Evolutionary conservation across 64 coral and sea anemone genomes (phyloP).

Genomic region (Montipora sp.): DNA sequence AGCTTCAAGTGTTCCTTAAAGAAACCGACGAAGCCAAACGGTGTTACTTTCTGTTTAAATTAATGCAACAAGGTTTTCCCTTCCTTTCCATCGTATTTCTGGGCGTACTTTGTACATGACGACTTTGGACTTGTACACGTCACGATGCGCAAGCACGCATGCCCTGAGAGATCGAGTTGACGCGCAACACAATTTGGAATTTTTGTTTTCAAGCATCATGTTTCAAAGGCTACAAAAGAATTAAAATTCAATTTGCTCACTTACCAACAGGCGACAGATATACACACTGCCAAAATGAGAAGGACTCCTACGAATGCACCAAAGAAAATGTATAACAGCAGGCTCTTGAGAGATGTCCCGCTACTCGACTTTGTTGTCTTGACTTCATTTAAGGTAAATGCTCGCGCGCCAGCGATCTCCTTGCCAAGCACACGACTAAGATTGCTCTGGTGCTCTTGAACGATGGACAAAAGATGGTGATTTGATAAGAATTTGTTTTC

Average conservation of each 20-base stretch:
- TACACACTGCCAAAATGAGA: not conserved
- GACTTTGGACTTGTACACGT: not conserved
- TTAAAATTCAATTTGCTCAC: not conserved
- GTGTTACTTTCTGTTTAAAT: no score
- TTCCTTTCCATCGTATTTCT: no score
- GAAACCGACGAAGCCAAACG: no score
- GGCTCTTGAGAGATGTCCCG: not conserved
- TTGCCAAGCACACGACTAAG: not conserved
- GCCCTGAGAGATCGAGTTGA: no score
- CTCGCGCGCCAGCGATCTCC: not conserved
- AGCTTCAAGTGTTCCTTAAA: no score
- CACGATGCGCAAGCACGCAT: not conserved
- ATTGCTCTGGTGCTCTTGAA: not conserved
- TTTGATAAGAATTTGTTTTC: conserved; percentile 24
- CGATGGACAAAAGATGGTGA: not conserved
- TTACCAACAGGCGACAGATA: conserved; percentile 21
- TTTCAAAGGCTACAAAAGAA: not conserved
- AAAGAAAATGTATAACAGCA: conserved; percentile 2
- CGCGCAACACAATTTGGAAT: no score
- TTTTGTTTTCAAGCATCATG: no score
- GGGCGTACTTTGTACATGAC: not conserved
- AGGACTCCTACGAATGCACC: not conserved
- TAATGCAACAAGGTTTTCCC: not conserved
- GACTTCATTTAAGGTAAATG: not conserved
- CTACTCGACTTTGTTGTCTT: not conserved